A percentile compares a stretch with the other conserved stretches of the same genome.
Conservation (phyloP, 2,888 invertebrate genomes). For the Clitarchus hookeri region DNA sequence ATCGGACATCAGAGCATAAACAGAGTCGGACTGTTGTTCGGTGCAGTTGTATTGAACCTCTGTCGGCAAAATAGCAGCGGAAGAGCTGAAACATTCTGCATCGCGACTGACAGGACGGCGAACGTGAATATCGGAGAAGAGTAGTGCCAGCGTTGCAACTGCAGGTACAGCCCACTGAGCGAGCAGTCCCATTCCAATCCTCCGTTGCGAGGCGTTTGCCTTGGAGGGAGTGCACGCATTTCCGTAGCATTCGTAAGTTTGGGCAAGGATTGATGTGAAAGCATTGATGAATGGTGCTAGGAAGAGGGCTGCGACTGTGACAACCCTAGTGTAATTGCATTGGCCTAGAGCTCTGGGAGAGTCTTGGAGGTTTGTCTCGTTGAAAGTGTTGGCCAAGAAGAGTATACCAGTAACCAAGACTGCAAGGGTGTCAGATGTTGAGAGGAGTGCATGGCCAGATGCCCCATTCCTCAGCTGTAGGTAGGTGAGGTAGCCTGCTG, state of each 20-base stretch:
- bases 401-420: slow-evolving; percentile 40
- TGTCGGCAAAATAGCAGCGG: slow-evolving; percentile 5
- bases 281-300: slow-evolving; percentile 51
- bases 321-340: not conserved
- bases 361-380: not conserved
- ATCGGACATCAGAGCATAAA: slow-evolving; percentile 24
- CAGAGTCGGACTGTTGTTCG: slow-evolving; percentile 16
- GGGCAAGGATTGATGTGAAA: slow-evolving; percentile 50
- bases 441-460: slow-evolving; percentile 46
- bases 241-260: slow-evolving; percentile 15
- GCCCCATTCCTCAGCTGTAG: slow-evolving; percentile 44
- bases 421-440: slow-evolving; percentile 49
- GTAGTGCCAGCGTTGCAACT: slow-evolving; percentile 38
- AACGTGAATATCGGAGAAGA: slow-evolving; percentile 27
- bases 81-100: not conserved
- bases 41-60: slow-evolving; percentile 16
- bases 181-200: slow-evolving; percentile 5
- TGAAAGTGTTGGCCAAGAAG: not conserved
- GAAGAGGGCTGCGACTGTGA: slow-evolving; percentile 46
- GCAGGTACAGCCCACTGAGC: slow-evolving; percentile 29
- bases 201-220: not conserved
- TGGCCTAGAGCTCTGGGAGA: not conserved
- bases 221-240: not conserved
- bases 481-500: slow-evolving; percentile 42
- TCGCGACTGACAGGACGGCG: slow-evolving; percentile 20